Evolutionary conservation across 2,888 invertebrate genomes (phyloP).

Genomic region (Chloromyia formosa): DNA sequence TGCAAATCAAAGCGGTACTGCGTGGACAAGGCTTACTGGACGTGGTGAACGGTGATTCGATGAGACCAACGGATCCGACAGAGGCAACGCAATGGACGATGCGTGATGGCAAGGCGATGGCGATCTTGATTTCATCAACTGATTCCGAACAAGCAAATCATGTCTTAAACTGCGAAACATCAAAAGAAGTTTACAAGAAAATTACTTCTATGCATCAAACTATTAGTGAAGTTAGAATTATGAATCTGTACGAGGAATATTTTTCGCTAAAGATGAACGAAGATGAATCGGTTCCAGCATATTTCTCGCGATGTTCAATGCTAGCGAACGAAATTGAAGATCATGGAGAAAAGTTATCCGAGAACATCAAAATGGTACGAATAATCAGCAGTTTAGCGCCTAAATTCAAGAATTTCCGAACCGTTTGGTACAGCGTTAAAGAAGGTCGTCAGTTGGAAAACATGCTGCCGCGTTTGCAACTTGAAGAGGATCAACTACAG

Average conservation of each 20-base stretch:
- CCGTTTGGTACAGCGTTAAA: conserved; percentile 51
- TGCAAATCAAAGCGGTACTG: no score
- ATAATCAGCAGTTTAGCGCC: conserved; percentile 49
- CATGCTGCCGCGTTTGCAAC: conserved; percentile 8
- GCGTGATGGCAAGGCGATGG: no score
- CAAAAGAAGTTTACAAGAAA: no score
- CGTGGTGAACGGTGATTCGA: no score
- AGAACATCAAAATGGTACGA: conserved; percentile 50
- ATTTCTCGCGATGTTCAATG: conserved; percentile 46
- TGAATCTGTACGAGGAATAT: conserved; percentile 28
- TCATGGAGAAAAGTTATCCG: conserved; percentile 50
- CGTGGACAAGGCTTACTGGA: no score
- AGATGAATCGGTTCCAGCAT: conserved; percentile 42
- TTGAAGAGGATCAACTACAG: conserved; percentile 10
- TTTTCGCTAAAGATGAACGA: not conserved
- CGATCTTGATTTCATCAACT: no score
- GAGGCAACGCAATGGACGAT: no score
- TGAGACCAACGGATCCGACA: no score
- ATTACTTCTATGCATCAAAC: no score
- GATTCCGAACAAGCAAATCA: no score
- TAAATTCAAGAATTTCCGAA: conserved; percentile 50
- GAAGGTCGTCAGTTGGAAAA: conserved; percentile 50
- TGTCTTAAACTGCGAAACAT: no score
- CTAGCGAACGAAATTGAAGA: conserved; percentile 49
- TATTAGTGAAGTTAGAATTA: not conserved